phyloP scores from a whole-genome alignment of 2,888 invertebrate species.

The Aphodius granarius region DNA sequence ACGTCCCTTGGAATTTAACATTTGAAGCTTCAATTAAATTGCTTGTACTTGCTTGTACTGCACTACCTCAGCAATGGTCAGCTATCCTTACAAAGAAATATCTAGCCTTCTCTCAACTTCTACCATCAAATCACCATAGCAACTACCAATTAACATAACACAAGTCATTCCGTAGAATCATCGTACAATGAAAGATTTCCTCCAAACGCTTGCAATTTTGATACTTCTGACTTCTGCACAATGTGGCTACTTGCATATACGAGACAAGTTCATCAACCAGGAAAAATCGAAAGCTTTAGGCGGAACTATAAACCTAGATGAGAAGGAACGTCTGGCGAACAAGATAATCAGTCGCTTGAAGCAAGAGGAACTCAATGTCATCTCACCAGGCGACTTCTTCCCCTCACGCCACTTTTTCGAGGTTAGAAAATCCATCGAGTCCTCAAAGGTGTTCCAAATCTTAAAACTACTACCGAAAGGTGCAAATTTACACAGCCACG shows the following conservation, averaged over 20 bases:
- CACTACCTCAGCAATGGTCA: no score
- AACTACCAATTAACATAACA: no score
- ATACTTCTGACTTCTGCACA: background rate
- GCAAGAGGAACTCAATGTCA: background rate
- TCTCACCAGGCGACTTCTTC: conserved; percentile 25
- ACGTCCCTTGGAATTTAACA: no score
- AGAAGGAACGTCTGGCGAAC: conserved; percentile 31
- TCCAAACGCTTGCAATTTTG: no score
- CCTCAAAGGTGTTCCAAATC: conserved; percentile 65
- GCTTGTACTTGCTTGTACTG: no score
- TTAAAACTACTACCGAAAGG: conserved; percentile 73
- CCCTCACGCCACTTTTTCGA: conserved; percentile 54
- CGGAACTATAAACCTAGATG: conserved; percentile 22
- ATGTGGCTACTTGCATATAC: background rate
- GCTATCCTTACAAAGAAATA: no score
- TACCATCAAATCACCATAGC: no score
- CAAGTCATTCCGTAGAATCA: no score
- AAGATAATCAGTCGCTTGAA: background rate
- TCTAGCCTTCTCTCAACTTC: no score
- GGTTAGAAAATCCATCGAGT: conserved; percentile 59
- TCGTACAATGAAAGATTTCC: no score
- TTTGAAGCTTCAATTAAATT: no score
- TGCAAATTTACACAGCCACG: conserved; percentile 68
- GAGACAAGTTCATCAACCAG: background rate
- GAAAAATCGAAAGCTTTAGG: conserved; percentile 30